These are phyloP conservation scores for Barypeithes pellucidus DNA, from an alignment of 2,888 invertebrate genomes.

Conservation along the genomic window DNA sequence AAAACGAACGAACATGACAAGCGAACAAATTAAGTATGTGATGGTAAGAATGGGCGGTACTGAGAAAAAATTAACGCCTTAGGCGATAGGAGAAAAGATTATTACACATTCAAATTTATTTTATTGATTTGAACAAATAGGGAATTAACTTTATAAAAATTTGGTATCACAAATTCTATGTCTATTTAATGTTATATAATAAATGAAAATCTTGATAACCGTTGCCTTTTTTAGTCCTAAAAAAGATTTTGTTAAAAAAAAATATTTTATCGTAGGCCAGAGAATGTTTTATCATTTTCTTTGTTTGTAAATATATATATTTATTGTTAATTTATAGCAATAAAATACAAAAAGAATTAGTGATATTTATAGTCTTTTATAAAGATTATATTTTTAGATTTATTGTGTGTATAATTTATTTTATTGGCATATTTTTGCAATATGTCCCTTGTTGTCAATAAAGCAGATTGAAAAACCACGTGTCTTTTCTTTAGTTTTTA, in stretches of 20 bases:
- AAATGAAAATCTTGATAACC: conserved; percentile 1
- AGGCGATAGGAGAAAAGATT: neutral
- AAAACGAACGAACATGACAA: too few relatives aligned
- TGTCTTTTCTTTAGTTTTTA: conserved; percentile 11
- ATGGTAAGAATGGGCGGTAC: neutral
- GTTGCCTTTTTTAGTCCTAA: conserved; percentile 15
- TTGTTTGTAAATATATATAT: conserved; percentile 59
- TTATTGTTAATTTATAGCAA: conserved; percentile 61
- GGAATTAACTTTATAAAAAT: conserved; percentile 16
- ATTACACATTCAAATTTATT: neutral
- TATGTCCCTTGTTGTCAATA: conserved; percentile 65
- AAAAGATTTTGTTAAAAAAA: conserved; percentile 10
- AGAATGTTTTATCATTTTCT: conserved; percentile 37
- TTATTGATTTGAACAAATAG: neutral
- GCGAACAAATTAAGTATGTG: too few relatives aligned
- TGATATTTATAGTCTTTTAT: conserved; percentile 67
- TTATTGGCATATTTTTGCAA: conserved; percentile 61
- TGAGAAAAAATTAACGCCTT: neutral
- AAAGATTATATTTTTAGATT: conserved; percentile 67
- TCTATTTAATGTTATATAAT: conserved; percentile 24
- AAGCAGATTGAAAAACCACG: conserved; percentile 50
- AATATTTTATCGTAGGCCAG: conserved; percentile 11
- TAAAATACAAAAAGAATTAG: conserved; percentile 60
- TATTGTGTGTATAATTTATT: conserved; percentile 64
- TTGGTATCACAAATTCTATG: conserved; percentile 19